Evolutionary conservation across 1,140 invertebrate species (phyloP), one percentile per base, ranked within the genome.

Genomic region (Lerema accius): DNA sequence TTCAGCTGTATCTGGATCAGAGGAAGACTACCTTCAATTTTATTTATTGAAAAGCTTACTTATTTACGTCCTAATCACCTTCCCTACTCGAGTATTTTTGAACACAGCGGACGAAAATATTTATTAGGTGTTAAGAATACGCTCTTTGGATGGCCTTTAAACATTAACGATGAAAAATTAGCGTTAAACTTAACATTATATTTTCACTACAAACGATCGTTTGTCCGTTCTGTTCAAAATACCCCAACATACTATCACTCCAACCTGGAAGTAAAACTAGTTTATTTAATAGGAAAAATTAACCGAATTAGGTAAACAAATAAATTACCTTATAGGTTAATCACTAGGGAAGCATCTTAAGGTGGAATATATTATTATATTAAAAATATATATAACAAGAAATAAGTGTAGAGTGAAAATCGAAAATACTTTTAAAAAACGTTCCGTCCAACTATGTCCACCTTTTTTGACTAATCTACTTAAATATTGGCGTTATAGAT

Each of bases 311-410:
- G 37, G 50, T 53, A 42, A 14, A 63, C 40, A 66, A 63, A 67
- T 60, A 64, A 64, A 73, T 70, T 68, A 78, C 46, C 69, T 77
- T 66, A 69, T 45, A 71, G 49, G 50, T 69, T 73, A 65, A 59
- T 65, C 48, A 71, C 65, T 78, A 76, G 69, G 75, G 75, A 78
- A 78, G 78, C 75, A 66, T 76, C 60, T 63, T 77, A 56, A 71
- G 46, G 63, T 77, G 68, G 72, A 73, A 76, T 65, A 39, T 63
- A 65, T 58, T 23, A 23, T 63, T 53, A 43, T 70, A 64, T 32
- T 45, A 55, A 61, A 61, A 55, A 50, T 35, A 37, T 14, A 23
- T 10, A 35, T 15, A 15, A 49, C 14, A 51, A 13, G 37, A 39
- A 39, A 51, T 39, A 51, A 39, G 32, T 51, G 35, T 51, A 51